A percentile compares a stretch with the other conserved stretches of the same genome.
Evolutionary conservation across 2,888 invertebrate species (phyloP).

Genomic region (Crioceris asparagi): DNA sequence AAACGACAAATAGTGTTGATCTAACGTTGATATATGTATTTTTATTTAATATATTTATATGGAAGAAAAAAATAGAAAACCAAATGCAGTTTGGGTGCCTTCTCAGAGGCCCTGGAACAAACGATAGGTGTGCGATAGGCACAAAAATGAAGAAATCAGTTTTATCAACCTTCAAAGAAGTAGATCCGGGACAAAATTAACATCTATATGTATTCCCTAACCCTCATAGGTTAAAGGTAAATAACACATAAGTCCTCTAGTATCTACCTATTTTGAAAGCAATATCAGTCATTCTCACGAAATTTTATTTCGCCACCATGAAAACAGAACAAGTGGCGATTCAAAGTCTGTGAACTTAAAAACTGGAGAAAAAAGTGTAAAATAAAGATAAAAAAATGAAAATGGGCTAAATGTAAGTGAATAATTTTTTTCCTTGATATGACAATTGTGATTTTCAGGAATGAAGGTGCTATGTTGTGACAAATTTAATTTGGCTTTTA

Average conservation of each 20-base stretch:
- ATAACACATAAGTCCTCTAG: slow-evolving; percentile 29
- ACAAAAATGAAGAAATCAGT: slow-evolving; percentile 13
- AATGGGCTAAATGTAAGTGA: slow-evolving; percentile 19
- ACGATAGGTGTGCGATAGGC: slow-evolving; percentile 9
- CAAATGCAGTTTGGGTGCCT: too few species aligned
- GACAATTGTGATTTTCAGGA: slow-evolving; percentile 11
- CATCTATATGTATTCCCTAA: slow-evolving; percentile 19
- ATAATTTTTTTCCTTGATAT: slow-evolving; percentile 6
- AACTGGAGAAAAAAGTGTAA: slow-evolving; percentile 24
- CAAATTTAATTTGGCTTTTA: slow-evolving; percentile 11
- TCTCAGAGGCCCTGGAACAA: slow-evolving; percentile 8
- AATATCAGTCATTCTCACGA: slow-evolving; percentile 43
- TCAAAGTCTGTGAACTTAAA: slow-evolving; percentile 34
- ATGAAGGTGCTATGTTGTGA: slow-evolving; percentile 7
- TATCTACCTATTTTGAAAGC: slow-evolving; percentile 28
- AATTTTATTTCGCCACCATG: slow-evolving; percentile 56
- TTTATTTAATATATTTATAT: too few species aligned
- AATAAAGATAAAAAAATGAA: slow-evolving; percentile 25
- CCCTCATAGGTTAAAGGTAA: slow-evolving; percentile 37
- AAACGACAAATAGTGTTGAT: too few species aligned
- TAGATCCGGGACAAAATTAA: slow-evolving; percentile 4
- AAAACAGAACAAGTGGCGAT: slow-evolving; percentile 46
- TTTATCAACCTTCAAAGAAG: slow-evolving; percentile 9
- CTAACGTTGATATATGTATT: too few species aligned
- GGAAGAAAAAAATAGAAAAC: too few species aligned